phyloP scores from a whole-genome alignment of 2,888 invertebrate species.

The Drosophila eohydei region DNA sequence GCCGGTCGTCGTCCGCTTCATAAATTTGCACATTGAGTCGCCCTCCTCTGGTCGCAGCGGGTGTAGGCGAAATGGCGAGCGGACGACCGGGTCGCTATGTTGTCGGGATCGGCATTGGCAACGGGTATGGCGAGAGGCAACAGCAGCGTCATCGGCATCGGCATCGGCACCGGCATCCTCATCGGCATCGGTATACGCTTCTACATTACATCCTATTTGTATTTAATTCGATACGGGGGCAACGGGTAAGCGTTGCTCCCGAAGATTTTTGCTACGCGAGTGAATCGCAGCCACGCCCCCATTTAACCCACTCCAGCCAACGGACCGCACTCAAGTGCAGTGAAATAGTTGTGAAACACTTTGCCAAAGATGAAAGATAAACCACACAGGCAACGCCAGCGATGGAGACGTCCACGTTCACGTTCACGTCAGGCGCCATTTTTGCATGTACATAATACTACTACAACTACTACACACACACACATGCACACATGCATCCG shows the following conservation, averaged over 20 bases:
- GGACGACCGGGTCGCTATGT: neutral
- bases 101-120: slow-evolving; percentile 6
- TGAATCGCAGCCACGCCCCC: slow-evolving; percentile 37
- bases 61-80: neutral
- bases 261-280: slow-evolving; percentile 66
- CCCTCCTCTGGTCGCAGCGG: slow-evolving; percentile 43
- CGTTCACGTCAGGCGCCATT: slow-evolving; percentile 46
- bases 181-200: slow-evolving; percentile 40
- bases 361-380: slow-evolving; percentile 82
- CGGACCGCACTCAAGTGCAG: slow-evolving; percentile 68
- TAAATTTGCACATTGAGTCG: slow-evolving; percentile 78
- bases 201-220: slow-evolving; percentile 67
- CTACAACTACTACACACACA: neutral
- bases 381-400: slow-evolving; percentile 46
- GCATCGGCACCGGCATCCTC: slow-evolving; percentile 4
- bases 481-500: neutral
- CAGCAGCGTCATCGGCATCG: neutral
- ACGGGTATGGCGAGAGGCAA: neutral
- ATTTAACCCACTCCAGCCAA: neutral
- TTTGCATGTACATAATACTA: slow-evolving; percentile 34
- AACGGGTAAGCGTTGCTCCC: slow-evolving; percentile 36
- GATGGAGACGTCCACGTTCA: slow-evolving; percentile 39
- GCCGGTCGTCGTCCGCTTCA: slow-evolving; percentile 70
- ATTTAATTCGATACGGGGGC: slow-evolving; percentile 73
- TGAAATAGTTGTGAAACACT: slow-evolving; percentile 80